Evolutionary conservation across 1,140 invertebrate species (phyloP).

Genomic region (Lepidurus arcticus): DNA sequence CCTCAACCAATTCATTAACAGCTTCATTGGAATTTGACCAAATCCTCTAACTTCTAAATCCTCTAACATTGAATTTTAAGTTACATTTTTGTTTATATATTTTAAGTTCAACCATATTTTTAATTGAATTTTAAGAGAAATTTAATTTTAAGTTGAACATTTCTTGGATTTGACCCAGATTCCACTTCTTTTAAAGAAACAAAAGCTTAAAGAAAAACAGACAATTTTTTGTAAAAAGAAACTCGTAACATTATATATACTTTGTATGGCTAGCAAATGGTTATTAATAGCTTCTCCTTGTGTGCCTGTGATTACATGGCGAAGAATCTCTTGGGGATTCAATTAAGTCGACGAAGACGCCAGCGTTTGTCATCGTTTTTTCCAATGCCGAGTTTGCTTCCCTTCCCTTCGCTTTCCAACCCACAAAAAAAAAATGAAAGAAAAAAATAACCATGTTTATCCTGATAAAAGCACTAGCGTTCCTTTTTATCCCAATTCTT

Average conservation of each 20-base stretch:
- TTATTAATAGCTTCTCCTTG: slow-evolving; percentile 19
- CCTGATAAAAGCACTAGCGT: neutral
- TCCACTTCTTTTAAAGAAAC: too few relatives aligned
- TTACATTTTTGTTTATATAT: too few relatives aligned
- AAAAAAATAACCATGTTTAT: neutral
- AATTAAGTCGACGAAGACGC: slow-evolving; percentile 21
- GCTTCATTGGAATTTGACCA: too few relatives aligned
- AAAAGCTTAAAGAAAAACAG: neutral
- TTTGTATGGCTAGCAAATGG: slow-evolving; percentile 4
- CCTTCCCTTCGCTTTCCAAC: neutral
- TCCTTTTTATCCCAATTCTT: neutral
- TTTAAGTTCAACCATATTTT: too few relatives aligned
- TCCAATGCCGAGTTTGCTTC: neutral
- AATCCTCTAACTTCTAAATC: too few relatives aligned
- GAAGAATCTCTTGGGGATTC: slow-evolving; percentile 12
- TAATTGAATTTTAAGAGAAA: neutral
- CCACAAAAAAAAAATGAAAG: neutral
- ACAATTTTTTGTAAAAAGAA: neutral
- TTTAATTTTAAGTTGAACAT: neutral
- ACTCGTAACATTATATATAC: slow-evolving; percentile 15
- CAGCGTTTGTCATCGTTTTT: neutral
- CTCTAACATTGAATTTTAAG: too few relatives aligned
- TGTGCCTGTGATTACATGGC: slow-evolving; percentile 14
- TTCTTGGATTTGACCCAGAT: too few relatives aligned
- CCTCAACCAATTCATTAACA: too few relatives aligned